phyloP scores from a whole-genome alignment of 2,113 vertebrate genomes.

The Promerops cafer region DNA sequence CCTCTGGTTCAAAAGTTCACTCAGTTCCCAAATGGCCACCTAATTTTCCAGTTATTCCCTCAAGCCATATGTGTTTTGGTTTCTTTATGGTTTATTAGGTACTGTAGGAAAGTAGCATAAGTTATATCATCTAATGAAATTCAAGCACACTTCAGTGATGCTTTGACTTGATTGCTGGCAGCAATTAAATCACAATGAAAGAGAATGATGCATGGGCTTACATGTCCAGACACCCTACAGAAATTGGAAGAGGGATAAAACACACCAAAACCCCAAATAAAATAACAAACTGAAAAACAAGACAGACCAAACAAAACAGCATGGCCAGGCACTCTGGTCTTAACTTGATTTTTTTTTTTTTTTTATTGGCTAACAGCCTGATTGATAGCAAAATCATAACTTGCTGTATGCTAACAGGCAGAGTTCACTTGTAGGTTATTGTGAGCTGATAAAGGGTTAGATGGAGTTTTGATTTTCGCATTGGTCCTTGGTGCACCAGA shows the following conservation, averaged over 20 bases:
- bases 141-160: slow-evolving; percentile 82
- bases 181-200: slow-evolving; percentile 79
- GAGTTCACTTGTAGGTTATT: slow-evolving; percentile 86
- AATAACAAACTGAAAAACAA: slow-evolving; percentile 59
- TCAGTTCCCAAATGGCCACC: slow-evolving; percentile 84
- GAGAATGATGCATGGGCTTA: slow-evolving; percentile 73
- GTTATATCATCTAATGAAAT: slow-evolving; percentile 88
- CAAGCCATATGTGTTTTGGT: slow-evolving; percentile 87
- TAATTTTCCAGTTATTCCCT: slow-evolving; percentile 88
- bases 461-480: slow-evolving; percentile 82
- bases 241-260: slow-evolving; percentile 56
- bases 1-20: slow-evolving; percentile 85
- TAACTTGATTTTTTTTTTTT: slow-evolving; percentile 61
- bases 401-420: slow-evolving; percentile 80
- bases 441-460: slow-evolving; percentile 83
- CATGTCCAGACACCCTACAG: slow-evolving; percentile 67
- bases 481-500: slow-evolving; percentile 78
- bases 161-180: slow-evolving; percentile 80
- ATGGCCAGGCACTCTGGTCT: slow-evolving; percentile 58
- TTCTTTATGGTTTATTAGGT: slow-evolving; percentile 89
- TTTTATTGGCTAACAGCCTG: slow-evolving; percentile 70
- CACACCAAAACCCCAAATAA: slow-evolving; percentile 47
- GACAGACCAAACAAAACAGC: slow-evolving; percentile 49
- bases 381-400: slow-evolving; percentile 82
- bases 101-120: slow-evolving; percentile 86